Conservation (phyloP, 1,140 invertebrate genomes). For the Bursaphelenchus mucronatus region DNA sequence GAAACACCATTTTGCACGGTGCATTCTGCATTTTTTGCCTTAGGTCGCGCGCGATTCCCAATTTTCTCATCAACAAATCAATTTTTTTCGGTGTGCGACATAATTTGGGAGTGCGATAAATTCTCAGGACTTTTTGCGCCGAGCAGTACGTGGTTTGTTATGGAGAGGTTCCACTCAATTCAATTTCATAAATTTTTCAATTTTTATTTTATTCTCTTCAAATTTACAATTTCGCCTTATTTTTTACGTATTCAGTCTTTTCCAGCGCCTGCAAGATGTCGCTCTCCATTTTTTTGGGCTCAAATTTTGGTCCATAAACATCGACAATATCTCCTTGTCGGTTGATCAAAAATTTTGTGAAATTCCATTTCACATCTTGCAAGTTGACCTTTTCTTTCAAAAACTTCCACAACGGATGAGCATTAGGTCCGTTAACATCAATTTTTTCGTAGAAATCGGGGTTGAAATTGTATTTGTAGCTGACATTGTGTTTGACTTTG, state of each 20-base stretch:
- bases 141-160: no score
- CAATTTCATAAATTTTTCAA: no score
- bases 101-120: no score
- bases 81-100: no score
- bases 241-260: conserved; percentile 2
- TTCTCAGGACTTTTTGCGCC: no score
- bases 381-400: conserved; percentile 18
- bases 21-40: no score
- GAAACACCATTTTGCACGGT: no score
- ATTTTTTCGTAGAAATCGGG: conserved; percentile 29
- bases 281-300: conserved; percentile 65
- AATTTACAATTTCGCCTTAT: no score
- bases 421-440: conserved; percentile 28
- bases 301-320: conserved; percentile 72
- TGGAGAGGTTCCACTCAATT: no score
- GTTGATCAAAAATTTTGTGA: conserved; percentile 87
- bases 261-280: conserved; percentile 32
- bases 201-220: no score
- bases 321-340: conserved; percentile 78
- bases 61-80: no score
- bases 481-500: conserved; percentile 22
- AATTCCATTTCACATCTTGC: conserved; percentile 89
- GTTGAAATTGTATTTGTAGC: conserved; percentile 27
- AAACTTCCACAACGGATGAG: conserved; percentile 28
- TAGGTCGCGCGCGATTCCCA: no score